Evolutionary conservation across 2,113 vertebrate species (phyloP).

Genomic region (Marmota flaviventris): DNA sequence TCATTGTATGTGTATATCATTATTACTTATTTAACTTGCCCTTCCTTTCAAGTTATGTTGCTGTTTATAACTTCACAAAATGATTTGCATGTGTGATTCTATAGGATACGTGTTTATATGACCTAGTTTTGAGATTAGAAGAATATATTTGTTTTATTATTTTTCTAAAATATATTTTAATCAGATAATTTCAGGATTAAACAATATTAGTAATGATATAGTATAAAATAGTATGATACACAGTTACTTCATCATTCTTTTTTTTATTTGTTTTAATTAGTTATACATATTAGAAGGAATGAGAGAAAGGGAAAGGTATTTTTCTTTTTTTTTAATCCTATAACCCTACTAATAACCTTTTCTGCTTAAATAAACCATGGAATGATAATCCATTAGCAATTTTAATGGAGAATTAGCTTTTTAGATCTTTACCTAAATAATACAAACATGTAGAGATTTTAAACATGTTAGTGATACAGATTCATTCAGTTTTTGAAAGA

Average conservation of each 20-base stretch:
- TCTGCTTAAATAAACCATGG: not conserved
- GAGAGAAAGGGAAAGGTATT: not conserved
- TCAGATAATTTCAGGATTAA: not conserved
- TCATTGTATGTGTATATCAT: not conserved
- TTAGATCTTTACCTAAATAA: constrained; percentile 7
- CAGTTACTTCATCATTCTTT: not conserved
- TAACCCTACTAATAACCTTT: not conserved
- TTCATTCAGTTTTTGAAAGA: not conserved
- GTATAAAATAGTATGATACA: not conserved
- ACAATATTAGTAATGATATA: not conserved
- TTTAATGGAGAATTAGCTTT: constrained; percentile 35
- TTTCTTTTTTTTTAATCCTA: not conserved
- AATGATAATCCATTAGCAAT: not conserved
- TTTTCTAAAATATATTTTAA: constrained; percentile 1
- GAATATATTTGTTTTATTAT: not conserved
- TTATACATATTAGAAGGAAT: not conserved
- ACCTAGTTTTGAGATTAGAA: constrained; percentile 30
- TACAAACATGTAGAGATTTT: not conserved
- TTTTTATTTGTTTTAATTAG: not conserved
- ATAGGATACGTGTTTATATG: not conserved
- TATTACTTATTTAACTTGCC: not conserved
- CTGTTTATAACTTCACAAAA: not conserved
- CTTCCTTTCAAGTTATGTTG: not conserved
- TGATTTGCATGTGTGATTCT: not conserved
- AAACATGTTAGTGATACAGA: not conserved